Percentiles rank a stretch among this genome's conserved stretches.
Conservation (phyloP, 2,888 invertebrate species). For the Pachymerium ferrugineum region DNA sequence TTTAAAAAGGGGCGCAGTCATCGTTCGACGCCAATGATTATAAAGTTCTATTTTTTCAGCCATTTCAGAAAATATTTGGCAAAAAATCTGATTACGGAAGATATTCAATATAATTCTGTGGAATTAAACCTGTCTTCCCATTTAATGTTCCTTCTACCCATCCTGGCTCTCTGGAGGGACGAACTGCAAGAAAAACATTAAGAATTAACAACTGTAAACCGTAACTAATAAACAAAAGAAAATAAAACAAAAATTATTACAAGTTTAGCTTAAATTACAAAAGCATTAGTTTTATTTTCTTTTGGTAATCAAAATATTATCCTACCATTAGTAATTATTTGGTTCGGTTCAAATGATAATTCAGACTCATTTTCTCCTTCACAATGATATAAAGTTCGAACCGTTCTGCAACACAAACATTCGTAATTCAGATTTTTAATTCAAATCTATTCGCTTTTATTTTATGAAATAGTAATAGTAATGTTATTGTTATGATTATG, state of each 20-base stretch:
- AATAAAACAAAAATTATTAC: slow-evolving; percentile 31
- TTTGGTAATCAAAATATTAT: no score
- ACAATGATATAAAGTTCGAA: slow-evolving; percentile 91
- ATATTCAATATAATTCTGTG: slow-evolving; percentile 92
- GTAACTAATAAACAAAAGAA: slow-evolving; percentile 34
- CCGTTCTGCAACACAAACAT: slow-evolving; percentile 58
- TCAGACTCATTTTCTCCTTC: slow-evolving; percentile 94
- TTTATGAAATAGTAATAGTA: no score
- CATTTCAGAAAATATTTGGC: no score
- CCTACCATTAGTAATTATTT: slow-evolving; percentile 93
- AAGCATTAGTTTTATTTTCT: neutral
- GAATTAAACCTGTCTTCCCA: slow-evolving; percentile 86
- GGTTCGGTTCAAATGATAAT: slow-evolving; percentile 95
- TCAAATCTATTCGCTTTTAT: neutral
- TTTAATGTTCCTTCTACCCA: slow-evolving; percentile 94
- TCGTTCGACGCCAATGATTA: no score
- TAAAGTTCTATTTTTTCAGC: no score
- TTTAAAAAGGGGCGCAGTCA: no score
- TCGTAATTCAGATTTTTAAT: neutral
- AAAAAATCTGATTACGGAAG: slow-evolving; percentile 56
- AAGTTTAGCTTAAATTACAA: neutral
- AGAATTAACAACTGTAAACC: no score
- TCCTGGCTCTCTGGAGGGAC: slow-evolving; percentile 88
- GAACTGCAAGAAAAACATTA: slow-evolving; percentile 59
- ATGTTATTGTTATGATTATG: no score